phyloP scores from a whole-genome alignment of 2,888 invertebrate genomes.

The Bellardia bayeri region DNA sequence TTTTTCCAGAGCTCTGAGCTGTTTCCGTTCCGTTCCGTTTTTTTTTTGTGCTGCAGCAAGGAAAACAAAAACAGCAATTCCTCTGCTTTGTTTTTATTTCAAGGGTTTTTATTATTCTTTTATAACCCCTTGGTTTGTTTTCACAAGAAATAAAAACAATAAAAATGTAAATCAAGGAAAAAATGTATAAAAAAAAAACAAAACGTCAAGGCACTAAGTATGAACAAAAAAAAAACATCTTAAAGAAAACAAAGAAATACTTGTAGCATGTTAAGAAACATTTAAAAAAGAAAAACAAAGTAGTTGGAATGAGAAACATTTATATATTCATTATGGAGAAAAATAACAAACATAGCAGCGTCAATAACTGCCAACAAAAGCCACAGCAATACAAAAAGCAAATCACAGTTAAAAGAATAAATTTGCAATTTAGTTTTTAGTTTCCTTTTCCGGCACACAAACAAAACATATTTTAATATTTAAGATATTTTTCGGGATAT shows the following conservation, averaged over 20 bases:
- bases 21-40: constrained; percentile 15
- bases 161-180: constrained; percentile 52
- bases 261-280: constrained; percentile 55
- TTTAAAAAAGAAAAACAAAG: constrained; percentile 39
- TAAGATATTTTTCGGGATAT: neutral
- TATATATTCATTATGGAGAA: neutral
- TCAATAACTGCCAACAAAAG: neutral
- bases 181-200: constrained; percentile 6
- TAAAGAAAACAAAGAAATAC: constrained; percentile 34
- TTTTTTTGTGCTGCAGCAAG: constrained; percentile 10
- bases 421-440: constrained; percentile 24
- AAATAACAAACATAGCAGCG: neutral
- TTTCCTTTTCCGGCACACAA: constrained; percentile 4
- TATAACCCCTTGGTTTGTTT: constrained; percentile 41
- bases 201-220: constrained; percentile 41
- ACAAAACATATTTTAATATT: neutral
- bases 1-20: neutral
- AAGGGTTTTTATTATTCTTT: constrained; percentile 44
- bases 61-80: constrained; percentile 21
- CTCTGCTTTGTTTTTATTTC: constrained; percentile 11
- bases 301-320: neutral
- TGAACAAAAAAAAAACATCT: constrained; percentile 3
- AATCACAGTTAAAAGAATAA: constrained; percentile 21
- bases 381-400: neutral
- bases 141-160: constrained; percentile 56